A percentile compares a stretch with the other conserved stretches of the same genome.
phyloP scores from a whole-genome alignment of 35 echinoderm and acorn worm species.

The Amphiura filiformis region DNA sequence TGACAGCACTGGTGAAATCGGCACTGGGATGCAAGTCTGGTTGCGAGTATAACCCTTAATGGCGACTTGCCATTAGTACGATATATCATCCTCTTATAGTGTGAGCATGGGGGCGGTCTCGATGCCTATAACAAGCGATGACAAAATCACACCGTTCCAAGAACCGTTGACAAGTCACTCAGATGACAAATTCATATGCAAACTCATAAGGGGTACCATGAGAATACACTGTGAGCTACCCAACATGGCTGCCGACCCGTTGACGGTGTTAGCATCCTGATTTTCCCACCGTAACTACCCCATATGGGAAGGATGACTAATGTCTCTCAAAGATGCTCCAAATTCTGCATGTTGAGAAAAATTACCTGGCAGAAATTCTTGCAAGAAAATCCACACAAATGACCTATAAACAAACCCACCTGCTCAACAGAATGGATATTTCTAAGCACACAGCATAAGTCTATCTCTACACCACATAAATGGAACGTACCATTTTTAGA shows the following conservation, averaged over 20 bases:
- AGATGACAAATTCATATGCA: too few relatives aligned
- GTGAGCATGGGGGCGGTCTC: not conserved
- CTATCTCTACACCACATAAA: not conserved
- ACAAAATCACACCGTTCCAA: not conserved
- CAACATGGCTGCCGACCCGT: too few relatives aligned
- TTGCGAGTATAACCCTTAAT: not conserved
- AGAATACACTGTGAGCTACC: too few relatives aligned
- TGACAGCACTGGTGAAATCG: not conserved
- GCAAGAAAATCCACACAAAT: not conserved
- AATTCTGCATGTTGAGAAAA: not conserved
- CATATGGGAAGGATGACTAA: not conserved
- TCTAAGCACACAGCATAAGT: not conserved
- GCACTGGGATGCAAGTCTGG: not conserved
- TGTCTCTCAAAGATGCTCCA: not conserved
- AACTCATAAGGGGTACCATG: too few relatives aligned
- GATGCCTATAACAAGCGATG: not conserved
- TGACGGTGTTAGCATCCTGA: too few relatives aligned
- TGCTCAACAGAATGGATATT: not conserved
- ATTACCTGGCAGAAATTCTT: not conserved
- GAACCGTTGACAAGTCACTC: not conserved
- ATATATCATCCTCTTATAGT: not conserved
- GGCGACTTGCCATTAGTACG: not conserved
- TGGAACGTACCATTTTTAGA: not conserved
- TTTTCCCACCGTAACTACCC: not conserved
- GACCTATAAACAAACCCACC: not conserved